Evolutionary conservation across 2,797 vertebrate species (phyloP).

Genomic region (Melanotaenia nigrans): DNA sequence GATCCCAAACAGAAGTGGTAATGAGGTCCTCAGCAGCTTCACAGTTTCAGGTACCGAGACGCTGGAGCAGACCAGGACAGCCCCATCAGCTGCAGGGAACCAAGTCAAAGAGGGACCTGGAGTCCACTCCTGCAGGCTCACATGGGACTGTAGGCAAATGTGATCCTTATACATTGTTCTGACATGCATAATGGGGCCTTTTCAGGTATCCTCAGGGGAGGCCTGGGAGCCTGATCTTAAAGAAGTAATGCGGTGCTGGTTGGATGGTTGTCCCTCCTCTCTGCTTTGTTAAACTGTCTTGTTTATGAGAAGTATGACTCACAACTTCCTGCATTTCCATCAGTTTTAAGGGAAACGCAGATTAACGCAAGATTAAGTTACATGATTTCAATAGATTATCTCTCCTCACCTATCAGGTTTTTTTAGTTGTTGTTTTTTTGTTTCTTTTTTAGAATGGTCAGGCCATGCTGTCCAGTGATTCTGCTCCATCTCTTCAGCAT

Average conservation of each 20-base stretch:
- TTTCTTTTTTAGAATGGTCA: slow-evolving; percentile 88
- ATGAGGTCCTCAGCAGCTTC: slow-evolving; percentile 76
- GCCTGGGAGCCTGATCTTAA: slow-evolving; percentile 86
- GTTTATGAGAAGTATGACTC: slow-evolving; percentile 67
- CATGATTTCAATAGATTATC: neutral
- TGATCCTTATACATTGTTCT: slow-evolving; percentile 86
- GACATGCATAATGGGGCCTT: slow-evolving; percentile 82
- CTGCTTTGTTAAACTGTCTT: slow-evolving; percentile 50
- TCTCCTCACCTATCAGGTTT: slow-evolving; percentile 11
- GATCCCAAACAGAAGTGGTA: slow-evolving; percentile 80
- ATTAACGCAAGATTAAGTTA: slow-evolving; percentile 31
- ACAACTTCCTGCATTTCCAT: slow-evolving; percentile 30
- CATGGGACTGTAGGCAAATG: slow-evolving; percentile 81
- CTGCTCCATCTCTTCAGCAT: slow-evolving; percentile 89
- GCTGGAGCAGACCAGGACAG: slow-evolving; percentile 51
- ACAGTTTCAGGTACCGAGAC: slow-evolving; percentile 68
- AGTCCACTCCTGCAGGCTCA: slow-evolving; percentile 73
- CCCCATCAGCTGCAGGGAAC: slow-evolving; percentile 61
- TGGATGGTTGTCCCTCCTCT: slow-evolving; percentile 57
- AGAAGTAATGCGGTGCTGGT: slow-evolving; percentile 73
- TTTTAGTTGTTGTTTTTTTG: too few relatives aligned
- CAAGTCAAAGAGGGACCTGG: slow-evolving; percentile 66
- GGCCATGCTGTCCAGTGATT: slow-evolving; percentile 85
- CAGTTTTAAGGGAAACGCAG: slow-evolving; percentile 28
- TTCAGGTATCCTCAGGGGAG: slow-evolving; percentile 83